phyloP scores from a whole-genome alignment of 2,113 vertebrate genomes.

The Pungitius pungitius region DNA sequence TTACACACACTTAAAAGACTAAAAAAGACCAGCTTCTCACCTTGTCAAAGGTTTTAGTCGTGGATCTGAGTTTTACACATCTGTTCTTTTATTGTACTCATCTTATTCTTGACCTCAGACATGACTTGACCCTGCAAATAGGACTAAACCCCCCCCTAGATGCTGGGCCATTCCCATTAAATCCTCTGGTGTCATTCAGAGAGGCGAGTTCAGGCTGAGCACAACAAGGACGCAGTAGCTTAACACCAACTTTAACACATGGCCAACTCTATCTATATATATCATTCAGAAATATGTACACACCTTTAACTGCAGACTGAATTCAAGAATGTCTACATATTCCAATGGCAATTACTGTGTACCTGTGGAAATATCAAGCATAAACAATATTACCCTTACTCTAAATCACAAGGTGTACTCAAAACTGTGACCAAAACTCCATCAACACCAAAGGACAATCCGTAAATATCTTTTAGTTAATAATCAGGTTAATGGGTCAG shows the following conservation, averaged over 20 bases:
- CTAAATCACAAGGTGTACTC: neutral
- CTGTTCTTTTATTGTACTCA: slow-evolving; percentile 24
- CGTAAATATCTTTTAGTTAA: neutral
- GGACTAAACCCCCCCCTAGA: slow-evolving; percentile 35
- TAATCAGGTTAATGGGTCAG: neutral
- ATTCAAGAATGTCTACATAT: neutral
- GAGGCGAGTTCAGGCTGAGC: slow-evolving; percentile 40
- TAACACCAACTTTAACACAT: slow-evolving; percentile 62
- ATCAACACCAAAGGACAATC: neutral
- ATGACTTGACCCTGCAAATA: slow-evolving; percentile 45
- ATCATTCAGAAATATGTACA: neutral
- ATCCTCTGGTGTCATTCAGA: slow-evolving; percentile 42
- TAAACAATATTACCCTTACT: neutral
- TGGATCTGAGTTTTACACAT: slow-evolving; percentile 3
- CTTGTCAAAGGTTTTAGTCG: neutral
- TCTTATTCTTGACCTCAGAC: slow-evolving; percentile 27
- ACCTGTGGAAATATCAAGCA: neutral
- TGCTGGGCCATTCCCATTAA: slow-evolving; percentile 21
- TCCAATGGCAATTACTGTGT: neutral
- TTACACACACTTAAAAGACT: neutral
- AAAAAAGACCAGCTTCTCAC: neutral
- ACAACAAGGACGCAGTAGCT: slow-evolving; percentile 53
- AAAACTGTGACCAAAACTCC: neutral
- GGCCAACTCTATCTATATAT: slow-evolving; percentile 51
- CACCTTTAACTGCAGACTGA: slow-evolving; percentile 6